phyloP scores from a whole-genome alignment of 2,113 vertebrate genomes.

The Arenaria interpres region DNA sequence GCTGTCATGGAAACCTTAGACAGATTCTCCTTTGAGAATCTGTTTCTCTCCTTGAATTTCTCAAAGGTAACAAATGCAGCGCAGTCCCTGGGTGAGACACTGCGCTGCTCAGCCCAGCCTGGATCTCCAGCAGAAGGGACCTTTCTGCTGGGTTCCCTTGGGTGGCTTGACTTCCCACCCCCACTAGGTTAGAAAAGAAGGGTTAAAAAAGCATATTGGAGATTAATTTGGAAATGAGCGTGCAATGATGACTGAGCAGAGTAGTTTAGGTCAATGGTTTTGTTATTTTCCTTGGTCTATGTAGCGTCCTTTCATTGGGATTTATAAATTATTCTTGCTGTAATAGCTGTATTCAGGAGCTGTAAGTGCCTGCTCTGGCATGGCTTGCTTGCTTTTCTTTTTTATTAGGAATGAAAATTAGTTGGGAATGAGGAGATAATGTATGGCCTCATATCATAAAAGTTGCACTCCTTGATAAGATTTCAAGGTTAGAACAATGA shows the following conservation, averaged over 20 bases:
- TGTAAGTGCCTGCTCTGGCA: background rate
- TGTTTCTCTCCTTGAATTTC: background rate
- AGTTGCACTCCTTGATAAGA: slow-evolving; percentile 10
- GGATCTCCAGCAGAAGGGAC: background rate
- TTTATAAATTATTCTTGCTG: background rate
- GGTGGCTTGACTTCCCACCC: background rate
- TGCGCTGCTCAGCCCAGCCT: background rate
- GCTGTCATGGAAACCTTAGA: background rate
- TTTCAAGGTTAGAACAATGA: slow-evolving; percentile 54
- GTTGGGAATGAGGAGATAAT: background rate
- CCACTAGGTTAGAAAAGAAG: rapidly evolving
- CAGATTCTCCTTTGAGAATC: background rate
- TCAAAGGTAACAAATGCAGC: background rate
- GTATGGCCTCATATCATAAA: background rate
- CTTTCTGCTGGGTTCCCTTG: background rate
- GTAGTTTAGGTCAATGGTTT: background rate
- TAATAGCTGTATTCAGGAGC: background rate
- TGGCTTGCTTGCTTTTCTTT: background rate
- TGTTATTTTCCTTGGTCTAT: background rate
- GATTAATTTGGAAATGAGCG: background rate
- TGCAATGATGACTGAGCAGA: background rate
- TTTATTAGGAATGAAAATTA: background rate
- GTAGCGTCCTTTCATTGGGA: background rate
- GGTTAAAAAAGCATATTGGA: background rate
- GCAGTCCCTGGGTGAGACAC: background rate